phyloP scores from a whole-genome alignment of 2,888 invertebrate species.

The Drosophila demipolita region DNA sequence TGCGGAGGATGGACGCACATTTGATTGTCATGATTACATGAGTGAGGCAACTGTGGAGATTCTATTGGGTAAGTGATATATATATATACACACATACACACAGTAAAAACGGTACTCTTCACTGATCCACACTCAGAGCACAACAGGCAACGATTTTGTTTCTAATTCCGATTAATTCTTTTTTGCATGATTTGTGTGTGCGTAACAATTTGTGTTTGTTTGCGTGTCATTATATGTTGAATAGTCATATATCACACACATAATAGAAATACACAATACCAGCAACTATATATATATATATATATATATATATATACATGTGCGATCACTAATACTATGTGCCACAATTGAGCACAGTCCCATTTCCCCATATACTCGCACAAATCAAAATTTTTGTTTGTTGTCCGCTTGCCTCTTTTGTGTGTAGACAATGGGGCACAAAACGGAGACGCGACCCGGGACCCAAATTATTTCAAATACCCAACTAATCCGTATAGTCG shows the following conservation, averaged over 20 bases:
- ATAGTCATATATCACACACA: constrained; percentile 19
- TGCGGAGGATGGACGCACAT: constrained; percentile 88
- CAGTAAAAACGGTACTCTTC: constrained; percentile 59
- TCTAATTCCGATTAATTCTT: constrained; percentile 31
- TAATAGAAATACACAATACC: background rate
- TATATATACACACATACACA: background rate
- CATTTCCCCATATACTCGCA: constrained; percentile 73
- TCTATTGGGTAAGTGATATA: constrained; percentile 88
- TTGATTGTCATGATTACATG: constrained; percentile 94
- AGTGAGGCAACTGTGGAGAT: constrained; percentile 94
- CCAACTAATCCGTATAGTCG: constrained; percentile 18
- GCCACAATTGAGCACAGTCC: constrained; percentile 70
- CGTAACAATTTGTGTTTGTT: constrained; percentile 11
- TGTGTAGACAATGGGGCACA: constrained; percentile 50
- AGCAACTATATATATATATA: background rate
- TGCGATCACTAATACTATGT: constrained; percentile 28
- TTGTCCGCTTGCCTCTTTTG: constrained; percentile 57
- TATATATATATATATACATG: constrained; percentile 2
- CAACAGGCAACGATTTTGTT: constrained; percentile 37
- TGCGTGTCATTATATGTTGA: constrained; percentile 17
- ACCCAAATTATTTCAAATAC: constrained; percentile 39
- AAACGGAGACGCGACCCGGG: constrained; percentile 9
- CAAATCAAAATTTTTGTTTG: constrained; percentile 67
- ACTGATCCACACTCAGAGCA: constrained; percentile 57
- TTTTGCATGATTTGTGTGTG: constrained; percentile 30